Evolutionary conservation across 2,888 invertebrate genomes (phyloP), one percentile per base, ranked within the genome.

Genomic region (Spodoptera picta): DNA sequence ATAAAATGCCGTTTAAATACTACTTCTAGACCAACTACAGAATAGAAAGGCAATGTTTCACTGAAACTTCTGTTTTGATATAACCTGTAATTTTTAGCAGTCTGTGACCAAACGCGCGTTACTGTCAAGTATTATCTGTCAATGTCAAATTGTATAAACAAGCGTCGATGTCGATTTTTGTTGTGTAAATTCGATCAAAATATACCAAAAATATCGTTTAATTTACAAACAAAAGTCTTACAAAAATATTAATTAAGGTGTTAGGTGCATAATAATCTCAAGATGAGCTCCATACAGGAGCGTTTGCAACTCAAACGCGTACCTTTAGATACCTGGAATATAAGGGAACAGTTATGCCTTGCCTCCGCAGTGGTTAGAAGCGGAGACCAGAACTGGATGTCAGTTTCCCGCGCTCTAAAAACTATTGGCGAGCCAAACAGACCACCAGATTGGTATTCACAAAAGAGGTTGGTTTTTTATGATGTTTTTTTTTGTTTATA

Each of bases 381-480:
- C 82, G 98, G 98, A 0, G 98, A 98, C 87, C 98, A 98, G 87
- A 98, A 99, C 90, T 98, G 98, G 98, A 96, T 98, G 95, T 97
- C 98, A 0, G 98, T 98, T 1, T 98, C 98, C 52, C 94, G 98
- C 45, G 96, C 97, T 0, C 89, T 98, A 10, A 97, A 97, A 92
- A 96, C 97, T 12, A 96, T 97, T 75, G 96, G 96, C 12, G 98
- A 98, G 78, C 94, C 97, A 49, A 96, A 96, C 77, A 94, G 98
- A 63, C 97, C 97, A 0, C 91, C 95, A 0, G 98, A 97, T 84
- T 98, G 98, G 98, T 98, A 98, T 86, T 98, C 98, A 0, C 98
- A 98, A 85, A 94, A 94, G 69, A 93, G 93, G 93, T 93, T 78
- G 0, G 66, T 73, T 56, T 59, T 52, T 50, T 46, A 4, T 12